Evolutionary conservation across 2,113 vertebrate genomes (phyloP).

Genomic region (Thalassoma bifasciatum): DNA sequence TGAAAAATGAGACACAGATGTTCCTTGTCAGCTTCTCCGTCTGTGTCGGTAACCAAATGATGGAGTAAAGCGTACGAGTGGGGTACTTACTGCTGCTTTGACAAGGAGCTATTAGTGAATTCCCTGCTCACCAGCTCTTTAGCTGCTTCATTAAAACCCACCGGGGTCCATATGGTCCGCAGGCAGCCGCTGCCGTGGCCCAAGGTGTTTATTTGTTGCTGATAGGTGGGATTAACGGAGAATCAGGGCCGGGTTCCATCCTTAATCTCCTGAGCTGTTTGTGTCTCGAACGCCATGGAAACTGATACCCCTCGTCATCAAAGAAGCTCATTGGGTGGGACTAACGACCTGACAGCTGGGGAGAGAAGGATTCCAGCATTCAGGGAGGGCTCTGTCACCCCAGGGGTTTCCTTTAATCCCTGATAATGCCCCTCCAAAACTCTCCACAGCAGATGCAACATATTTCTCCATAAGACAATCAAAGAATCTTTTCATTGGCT

Average conservation of each 20-base stretch:
- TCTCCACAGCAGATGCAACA: constrained; percentile 78
- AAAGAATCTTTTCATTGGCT: constrained; percentile 29
- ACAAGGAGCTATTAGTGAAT: constrained; percentile 74
- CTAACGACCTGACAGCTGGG: constrained; percentile 82
- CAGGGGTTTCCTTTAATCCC: constrained; percentile 76
- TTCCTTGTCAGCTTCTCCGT: constrained; percentile 55
- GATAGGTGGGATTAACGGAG: constrained; percentile 78
- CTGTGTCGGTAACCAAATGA: constrained; percentile 58
- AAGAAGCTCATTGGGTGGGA: constrained; percentile 79
- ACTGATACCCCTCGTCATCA: constrained; percentile 82
- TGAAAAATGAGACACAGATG: constrained; percentile 68
- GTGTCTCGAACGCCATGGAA: constrained; percentile 83
- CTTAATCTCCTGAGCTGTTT: constrained; percentile 81
- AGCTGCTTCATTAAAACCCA: constrained; percentile 76
- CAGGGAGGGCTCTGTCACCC: constrained; percentile 67
- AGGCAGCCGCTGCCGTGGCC: constrained; percentile 46
- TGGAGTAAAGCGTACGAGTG: constrained; percentile 51
- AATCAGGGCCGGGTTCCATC: constrained; percentile 74
- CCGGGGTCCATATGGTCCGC: constrained; percentile 68
- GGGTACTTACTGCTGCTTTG: constrained; percentile 69
- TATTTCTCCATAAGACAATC: constrained; percentile 65
- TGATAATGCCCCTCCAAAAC: constrained; percentile 79
- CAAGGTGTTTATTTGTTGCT: constrained; percentile 84
- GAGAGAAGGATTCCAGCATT: constrained; percentile 68
- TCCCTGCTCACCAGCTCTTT: constrained; percentile 71